These are phyloP conservation scores for Yponomeuta plumbellus DNA, from an alignment of 2,888 invertebrate species.

Conservation along the genomic window DNA sequence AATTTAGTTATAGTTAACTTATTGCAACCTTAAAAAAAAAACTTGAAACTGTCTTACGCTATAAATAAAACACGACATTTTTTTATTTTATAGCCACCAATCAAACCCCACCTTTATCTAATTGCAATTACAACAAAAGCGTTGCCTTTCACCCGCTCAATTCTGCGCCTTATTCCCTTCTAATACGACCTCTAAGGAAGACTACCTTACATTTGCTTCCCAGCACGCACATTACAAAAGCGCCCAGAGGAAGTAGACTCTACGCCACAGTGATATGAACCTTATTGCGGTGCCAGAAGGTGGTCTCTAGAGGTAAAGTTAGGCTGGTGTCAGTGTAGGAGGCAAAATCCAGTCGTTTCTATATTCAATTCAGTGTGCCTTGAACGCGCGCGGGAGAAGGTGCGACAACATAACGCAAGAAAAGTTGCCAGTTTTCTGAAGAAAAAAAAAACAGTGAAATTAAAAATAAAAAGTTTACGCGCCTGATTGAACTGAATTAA, in stretches of 20 bases:
- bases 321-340: neutral
- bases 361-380: neutral
- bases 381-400: neutral
- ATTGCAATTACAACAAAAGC: neutral
- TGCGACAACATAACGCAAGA: neutral
- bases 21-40: no score
- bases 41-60: no score
- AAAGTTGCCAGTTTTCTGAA: neutral
- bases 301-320: neutral
- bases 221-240: neutral
- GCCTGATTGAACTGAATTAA: neutral
- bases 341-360: neutral
- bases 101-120: neutral
- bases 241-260: neutral
- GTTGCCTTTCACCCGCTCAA: neutral
- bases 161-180: neutral
- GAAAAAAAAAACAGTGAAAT: neutral
- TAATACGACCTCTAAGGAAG: neutral
- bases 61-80: neutral
- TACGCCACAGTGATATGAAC: neutral
- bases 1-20: no score
- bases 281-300: neutral
- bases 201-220: neutral
- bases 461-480: constrained; percentile 2
- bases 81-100: neutral